These are phyloP conservation scores for Marcusenius ussheri DNA, from an alignment of 2,113 vertebrate species.

Conservation along the genomic window DNA sequence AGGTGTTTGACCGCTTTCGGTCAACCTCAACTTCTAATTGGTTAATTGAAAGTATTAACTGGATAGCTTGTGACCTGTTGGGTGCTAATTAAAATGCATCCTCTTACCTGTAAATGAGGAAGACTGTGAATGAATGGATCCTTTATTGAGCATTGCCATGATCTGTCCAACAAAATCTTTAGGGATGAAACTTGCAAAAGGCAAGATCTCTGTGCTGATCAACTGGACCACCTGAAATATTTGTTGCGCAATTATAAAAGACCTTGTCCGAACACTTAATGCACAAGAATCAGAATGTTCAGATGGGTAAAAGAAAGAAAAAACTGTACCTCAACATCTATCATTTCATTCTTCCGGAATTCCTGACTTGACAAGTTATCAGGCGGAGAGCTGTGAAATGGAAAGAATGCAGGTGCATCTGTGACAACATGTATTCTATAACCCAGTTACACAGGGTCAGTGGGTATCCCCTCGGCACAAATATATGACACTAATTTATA, in stretches of 20 bases:
- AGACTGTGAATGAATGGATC: conserved; percentile 97
- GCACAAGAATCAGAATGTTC: neutral
- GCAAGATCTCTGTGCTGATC: conserved; percentile 95
- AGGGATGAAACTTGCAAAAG: conserved; percentile 97
- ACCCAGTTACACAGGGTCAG: neutral
- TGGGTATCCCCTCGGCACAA: neutral
- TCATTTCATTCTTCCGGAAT: conserved; percentile 94
- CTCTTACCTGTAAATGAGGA: conserved; percentile 90
- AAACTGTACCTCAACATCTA: conserved; percentile 84
- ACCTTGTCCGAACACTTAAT: neutral
- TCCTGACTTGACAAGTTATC: conserved; percentile 98
- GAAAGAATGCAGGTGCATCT: neutral
- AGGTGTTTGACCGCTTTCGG: neutral
- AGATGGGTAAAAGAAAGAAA: neutral
- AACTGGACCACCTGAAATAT: conserved; percentile 86
- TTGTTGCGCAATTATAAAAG: neutral
- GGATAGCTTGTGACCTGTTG: neutral
- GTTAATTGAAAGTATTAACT: neutral
- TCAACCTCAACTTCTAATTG: neutral
- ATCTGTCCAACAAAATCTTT: conserved; percentile 97
- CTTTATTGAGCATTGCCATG: conserved; percentile 98
- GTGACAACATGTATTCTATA: neutral
- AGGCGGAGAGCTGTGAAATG: conserved; percentile 71
- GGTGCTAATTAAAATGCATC: neutral
- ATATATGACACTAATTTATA: neutral